Percentiles rank a stretch among this genome's conserved stretches.
Conservation (phyloP, 2,797 vertebrate genomes). For the Babyrousa celebensis region DNA sequence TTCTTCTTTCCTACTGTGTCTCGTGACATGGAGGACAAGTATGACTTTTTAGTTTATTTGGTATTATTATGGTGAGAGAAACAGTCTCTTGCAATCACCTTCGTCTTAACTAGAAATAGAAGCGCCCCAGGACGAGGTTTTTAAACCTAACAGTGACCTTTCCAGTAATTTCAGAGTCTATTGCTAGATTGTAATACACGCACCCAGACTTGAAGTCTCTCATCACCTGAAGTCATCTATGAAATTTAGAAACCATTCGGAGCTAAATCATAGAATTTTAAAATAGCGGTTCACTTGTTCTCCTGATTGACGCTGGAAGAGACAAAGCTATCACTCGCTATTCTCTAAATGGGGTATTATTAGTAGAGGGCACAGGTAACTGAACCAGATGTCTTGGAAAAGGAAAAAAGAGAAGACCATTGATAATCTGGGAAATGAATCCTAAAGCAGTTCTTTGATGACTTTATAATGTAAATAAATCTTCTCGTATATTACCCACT, state of each 20-base stretch:
- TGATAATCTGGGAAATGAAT: background rate
- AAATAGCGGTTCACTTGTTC: background rate
- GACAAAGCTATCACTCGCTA: background rate
- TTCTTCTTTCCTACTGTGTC: background rate
- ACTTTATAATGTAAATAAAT: background rate
- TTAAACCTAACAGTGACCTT: background rate
- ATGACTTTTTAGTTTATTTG: background rate
- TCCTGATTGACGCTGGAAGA: background rate
- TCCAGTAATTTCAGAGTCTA: background rate
- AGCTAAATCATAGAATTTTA: background rate
- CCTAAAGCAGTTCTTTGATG: background rate
- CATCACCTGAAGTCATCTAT: background rate
- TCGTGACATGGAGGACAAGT: background rate
- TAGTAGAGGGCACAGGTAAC: background rate
- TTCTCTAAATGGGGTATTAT: accelerated
- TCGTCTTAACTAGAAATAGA: background rate
- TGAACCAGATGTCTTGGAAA: background rate
- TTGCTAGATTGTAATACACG: background rate
- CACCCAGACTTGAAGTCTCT: background rate
- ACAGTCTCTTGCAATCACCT: background rate
- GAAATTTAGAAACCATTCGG: background rate
- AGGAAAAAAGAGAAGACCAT: background rate
- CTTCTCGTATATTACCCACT: background rate
- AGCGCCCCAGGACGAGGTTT: background rate
- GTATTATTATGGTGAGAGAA: background rate